Evolutionary conservation across 2,797 vertebrate species (phyloP).

Genomic region (Pipistrellus pygmaeus): DNA sequence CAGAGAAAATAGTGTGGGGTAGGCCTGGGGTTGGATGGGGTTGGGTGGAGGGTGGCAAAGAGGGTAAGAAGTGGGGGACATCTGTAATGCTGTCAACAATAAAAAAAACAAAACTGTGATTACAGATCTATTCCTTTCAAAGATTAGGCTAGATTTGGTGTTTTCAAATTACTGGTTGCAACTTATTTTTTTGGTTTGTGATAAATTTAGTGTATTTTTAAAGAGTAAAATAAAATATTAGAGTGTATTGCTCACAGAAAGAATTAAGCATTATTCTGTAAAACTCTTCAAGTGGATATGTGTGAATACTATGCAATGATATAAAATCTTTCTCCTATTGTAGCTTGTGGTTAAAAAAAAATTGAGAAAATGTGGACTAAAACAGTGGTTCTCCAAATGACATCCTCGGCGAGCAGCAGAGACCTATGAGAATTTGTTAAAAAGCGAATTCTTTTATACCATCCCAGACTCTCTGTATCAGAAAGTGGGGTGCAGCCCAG

Average conservation of each 20-base stretch:
- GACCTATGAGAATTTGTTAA: background rate
- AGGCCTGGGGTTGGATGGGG: background rate
- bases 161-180: background rate
- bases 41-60: background rate
- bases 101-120: background rate
- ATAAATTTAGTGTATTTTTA: background rate
- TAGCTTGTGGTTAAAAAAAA: background rate
- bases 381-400: background rate
- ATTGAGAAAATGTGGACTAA: background rate
- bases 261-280: background rate
- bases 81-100: background rate
- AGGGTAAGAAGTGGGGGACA: background rate
- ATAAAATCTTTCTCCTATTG: background rate
- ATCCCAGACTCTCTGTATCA: background rate
- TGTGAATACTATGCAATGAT: background rate
- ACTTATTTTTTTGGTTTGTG: background rate
- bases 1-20: background rate
- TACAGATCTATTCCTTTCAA: background rate
- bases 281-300: background rate
- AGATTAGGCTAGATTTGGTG: background rate
- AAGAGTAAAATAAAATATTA: background rate
- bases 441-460: background rate
- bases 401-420: background rate
- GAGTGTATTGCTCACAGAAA: background rate
- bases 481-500: background rate